A percentile compares a stretch with the other conserved stretches of the same genome.
Conservation (phyloP, 2,888 invertebrate genomes). For the Chaetoderma sp. region DNA sequence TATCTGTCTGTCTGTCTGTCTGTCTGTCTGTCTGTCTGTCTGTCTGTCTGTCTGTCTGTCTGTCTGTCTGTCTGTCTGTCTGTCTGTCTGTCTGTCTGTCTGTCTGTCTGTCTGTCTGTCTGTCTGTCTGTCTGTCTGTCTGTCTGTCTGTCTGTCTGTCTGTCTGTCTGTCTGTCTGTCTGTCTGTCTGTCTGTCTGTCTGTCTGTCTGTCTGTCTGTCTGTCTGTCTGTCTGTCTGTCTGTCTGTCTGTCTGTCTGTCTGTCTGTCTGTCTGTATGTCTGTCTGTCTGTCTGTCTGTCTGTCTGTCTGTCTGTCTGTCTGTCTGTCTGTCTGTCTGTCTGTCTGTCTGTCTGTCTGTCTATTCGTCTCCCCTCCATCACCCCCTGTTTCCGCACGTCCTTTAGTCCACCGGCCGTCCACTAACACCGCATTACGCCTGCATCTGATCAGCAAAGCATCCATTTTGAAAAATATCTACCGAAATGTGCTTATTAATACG, state of each 20-base stretch:
- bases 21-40: conserved; percentile 6
- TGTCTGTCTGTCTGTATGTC: conserved; percentile 10
- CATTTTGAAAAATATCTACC: too few species aligned
- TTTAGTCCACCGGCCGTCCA: too few species aligned
- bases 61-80: conserved; percentile 24
- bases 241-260: conserved; percentile 9
- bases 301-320: conserved; percentile 1
- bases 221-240: conserved; percentile 18
- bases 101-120: conserved; percentile 28
- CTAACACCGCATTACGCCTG: too few species aligned
- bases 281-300: too few species aligned
- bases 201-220: neutral
- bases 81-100: conserved; percentile 20
- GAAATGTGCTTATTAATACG: too few species aligned
- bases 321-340: conserved; percentile 14
- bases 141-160: conserved; percentile 28
- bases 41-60: conserved; percentile 30
- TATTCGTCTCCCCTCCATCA: neutral
- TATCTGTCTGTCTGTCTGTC: too few species aligned
- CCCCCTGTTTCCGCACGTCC: too few species aligned
- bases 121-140: conserved; percentile 24
- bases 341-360: conserved; percentile 21
- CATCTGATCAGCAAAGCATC: too few species aligned
- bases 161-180: conserved; percentile 24
- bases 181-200: conserved; percentile 2